Base-by-base conservation (phyloP, 1,140 invertebrate genomes). In the Scaptomyza pallida region DNA sequence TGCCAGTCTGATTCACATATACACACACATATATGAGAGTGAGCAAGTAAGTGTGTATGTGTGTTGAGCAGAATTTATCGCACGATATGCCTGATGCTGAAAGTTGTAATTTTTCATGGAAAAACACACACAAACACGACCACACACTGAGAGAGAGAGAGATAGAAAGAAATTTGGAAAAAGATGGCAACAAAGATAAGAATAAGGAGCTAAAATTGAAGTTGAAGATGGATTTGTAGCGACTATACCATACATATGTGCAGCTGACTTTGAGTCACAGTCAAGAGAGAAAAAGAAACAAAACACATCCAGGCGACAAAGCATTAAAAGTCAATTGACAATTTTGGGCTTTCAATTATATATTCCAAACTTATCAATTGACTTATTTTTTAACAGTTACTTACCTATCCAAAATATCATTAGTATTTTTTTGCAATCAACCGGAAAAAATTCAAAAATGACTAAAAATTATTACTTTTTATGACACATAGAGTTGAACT, bases 21-120 rank as follows among this genome's bases (percentile, higher is more conserved):
- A 40, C 33, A 47, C 16, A 33, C 17, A 37, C 10, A 45, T 23
- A 26, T 13, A 52, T 13, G 10, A 5, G 37, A 48, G 5, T 40
- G 17, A 33, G 17, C 52, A 47, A 5, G 33, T 26, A 23, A 26
- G 26, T 60, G 13, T 50, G 56, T 33, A 43, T 57, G 37, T 57
- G 37, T 40, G 35, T 35, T 56, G 43, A 70, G 63, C 48, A 59
- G 30, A 82, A 88, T 88, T 88, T 88, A 88, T 88, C 56, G 82
- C 83, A 89, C 68, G 72, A 75, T 88, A 75, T 48, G 82, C 61
- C 75, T 78, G 82, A 82, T 88, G 78, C 78, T 82, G 75, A 88
- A 75, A 89, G 82, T 78, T 82, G 82, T 88, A 88, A 88, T 88
- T 88, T 88, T 88, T 88, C 82, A 88, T 76, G 61, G 61, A 70